Evolutionary conservation across 2,888 invertebrate genomes (phyloP), one percentile per base, ranked within the genome.

Genomic region (Pachydiplax longipennis): DNA sequence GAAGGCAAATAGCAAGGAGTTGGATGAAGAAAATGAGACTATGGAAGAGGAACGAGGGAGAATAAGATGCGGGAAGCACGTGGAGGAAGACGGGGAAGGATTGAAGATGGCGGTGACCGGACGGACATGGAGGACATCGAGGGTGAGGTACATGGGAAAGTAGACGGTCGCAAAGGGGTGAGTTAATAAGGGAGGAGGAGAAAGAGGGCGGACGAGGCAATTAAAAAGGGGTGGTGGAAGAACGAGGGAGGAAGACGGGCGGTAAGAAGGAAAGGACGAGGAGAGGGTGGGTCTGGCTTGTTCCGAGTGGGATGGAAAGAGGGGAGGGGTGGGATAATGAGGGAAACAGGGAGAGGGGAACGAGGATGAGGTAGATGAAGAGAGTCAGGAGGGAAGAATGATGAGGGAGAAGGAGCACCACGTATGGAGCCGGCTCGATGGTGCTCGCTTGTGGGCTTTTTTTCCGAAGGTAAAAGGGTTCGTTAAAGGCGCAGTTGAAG

Each of bases 301-400:
- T 73, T 73, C n/a, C 31, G 31, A 61, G 53, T 0, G 80, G 80
- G 80, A 35, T 53, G 87, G 58, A 53, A 61, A 15, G 82, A 61
- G 80, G 80, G 80, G 53, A 87, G 87, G 58, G 61, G 87, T 31
- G 58, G 87, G 35, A 61, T 87, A 87, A 87, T 87, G 87, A 87
- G 87, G 87, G 87, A 61, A 37, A 31, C 6, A 0, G 6, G 40
- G 81, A 22, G 44, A 44, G 44, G 44, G 53, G 83, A 40, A 44
- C 81, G 12, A 53, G 82, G 53, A 53, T 81, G 83, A 58, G 58
- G 48, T 10, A 25, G 73, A 73, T 73, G 73, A 73, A 73, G 31
- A 73, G 73, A 61, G 61, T 18, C 61, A 61, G 61, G 61, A 61
- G 61, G 61, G 22, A 61, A 61, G 61, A 61, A 61, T 73, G 73